A percentile compares a stretch with the other conserved stretches of the same genome.
phyloP scores from a whole-genome alignment of 92 coral and sea anemone species.

The Epizoanthus stellaris region DNA sequence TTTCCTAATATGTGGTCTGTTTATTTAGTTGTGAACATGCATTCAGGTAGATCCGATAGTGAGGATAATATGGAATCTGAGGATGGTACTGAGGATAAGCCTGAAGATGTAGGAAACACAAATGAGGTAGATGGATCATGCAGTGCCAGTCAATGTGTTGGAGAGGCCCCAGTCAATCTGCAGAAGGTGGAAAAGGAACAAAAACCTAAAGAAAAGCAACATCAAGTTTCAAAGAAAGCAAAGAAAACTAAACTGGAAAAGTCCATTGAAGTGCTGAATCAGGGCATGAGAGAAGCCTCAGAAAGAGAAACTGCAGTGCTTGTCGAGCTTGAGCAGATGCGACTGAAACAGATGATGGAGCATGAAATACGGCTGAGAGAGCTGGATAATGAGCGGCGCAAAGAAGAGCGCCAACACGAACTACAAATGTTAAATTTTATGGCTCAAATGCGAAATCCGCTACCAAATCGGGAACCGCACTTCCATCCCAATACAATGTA shows the following conservation, averaged over 20 bases:
- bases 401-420: constrained; percentile 60
- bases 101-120: background rate
- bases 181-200: background rate
- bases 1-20: constrained; percentile 1
- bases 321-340: constrained; percentile 49
- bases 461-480: constrained; percentile 39
- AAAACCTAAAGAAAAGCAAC: constrained; percentile 31
- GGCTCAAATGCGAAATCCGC: constrained; percentile 53
- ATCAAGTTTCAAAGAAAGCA: constrained; percentile 21
- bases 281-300: constrained; percentile 55
- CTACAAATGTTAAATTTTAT: constrained; percentile 52
- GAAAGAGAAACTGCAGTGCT: constrained; percentile 54
- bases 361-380: constrained; percentile 56
- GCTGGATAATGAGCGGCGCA: constrained; percentile 56
- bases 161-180: background rate
- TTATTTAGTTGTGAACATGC: background rate
- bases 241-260: constrained; percentile 60
- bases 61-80: constrained; percentile 2
- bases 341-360: constrained; percentile 51
- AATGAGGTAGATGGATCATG: too few species aligned
- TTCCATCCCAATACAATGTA: constrained; percentile 17
- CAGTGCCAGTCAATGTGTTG: too few species aligned
- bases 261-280: constrained; percentile 53
- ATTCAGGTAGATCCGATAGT: background rate
- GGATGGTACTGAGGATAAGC: constrained; percentile 1